Evolutionary conservation across 1,140 invertebrate genomes (phyloP), one percentile per base, ranked within the genome.

Genomic region (Forficula auricularia): DNA sequence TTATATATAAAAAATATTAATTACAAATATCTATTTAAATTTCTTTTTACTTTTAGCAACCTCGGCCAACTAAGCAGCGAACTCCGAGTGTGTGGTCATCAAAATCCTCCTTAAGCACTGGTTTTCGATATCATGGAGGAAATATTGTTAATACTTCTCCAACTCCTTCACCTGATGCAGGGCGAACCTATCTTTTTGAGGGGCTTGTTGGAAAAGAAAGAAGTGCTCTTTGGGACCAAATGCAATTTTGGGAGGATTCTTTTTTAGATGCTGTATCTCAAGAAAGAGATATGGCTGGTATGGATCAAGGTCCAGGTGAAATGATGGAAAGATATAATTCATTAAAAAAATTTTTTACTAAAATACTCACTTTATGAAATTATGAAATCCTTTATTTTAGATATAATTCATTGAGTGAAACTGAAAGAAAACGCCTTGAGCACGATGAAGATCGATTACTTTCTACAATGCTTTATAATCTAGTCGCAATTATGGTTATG

Each of bases 191-290:
- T 60, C 61, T 97, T 4, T 97, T 90, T 61, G 88, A 96, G 67
- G 88, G 85, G 27, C 51, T 65, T 30, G 41, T 70, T 57, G 74
- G 73, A 2, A 83, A 82, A 57, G 77, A 82, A 37, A 69, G 90
- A 48, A 83, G 82, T 3, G 73, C 75, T 27, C 60, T 98, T n/a
- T 98, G 95, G 94, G 92, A 98, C 61, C 87, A 98, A 66, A 94
- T 98, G 85, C 90, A 98, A 56, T 98, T 98, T 63, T 99, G 96
- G 95, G 95, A 99, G 64, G 94, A 98, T 61, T 85, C 88, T 0
- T 99, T 98, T 58, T 66, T 98, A 18, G 95, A 99, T 65, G 91
- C 94, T 0, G 95, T 99, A 1, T 94, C 94, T 38, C 92, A 98
- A 62, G 96, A 99, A 59, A 68, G 96, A 40, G 95, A 99, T 58